Conservation (phyloP, 2,888 invertebrate species). For the Rhamphomyia laevipes region DNA sequence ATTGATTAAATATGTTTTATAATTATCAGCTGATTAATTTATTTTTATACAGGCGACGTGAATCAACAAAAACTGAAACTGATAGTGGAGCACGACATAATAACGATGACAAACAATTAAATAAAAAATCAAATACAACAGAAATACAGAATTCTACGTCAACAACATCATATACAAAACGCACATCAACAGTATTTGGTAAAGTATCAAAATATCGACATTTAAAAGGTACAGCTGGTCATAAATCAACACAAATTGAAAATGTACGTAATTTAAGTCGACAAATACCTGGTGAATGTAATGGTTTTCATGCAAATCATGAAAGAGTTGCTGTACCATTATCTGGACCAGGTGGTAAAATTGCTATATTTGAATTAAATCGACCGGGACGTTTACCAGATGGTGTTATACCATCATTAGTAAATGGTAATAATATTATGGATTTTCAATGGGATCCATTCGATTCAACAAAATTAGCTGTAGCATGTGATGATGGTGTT, state of each 20-base stretch:
- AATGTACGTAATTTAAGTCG: slow-evolving; percentile 83
- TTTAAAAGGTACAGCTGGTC: slow-evolving; percentile 78
- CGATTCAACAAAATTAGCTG: slow-evolving; percentile 62
- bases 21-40: neutral
- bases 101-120: slow-evolving; percentile 42
- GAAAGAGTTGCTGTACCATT: slow-evolving; percentile 82
- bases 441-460: slow-evolving; percentile 96
- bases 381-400: slow-evolving; percentile 66
- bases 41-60: slow-evolving; percentile 46
- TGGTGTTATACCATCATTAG: slow-evolving; percentile 73
- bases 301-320: slow-evolving; percentile 83
- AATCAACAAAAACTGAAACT: slow-evolving; percentile 43
- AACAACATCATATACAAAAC: slow-evolving; percentile 54
- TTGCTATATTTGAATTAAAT: slow-evolving; percentile 73
- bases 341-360: slow-evolving; percentile 80
- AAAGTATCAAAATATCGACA: slow-evolving; percentile 88
- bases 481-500: slow-evolving; percentile 82
- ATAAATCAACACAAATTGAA: slow-evolving; percentile 84
- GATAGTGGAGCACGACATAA: slow-evolving; percentile 27
- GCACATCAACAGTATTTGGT: slow-evolving; percentile 78
- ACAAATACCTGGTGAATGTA: slow-evolving; percentile 88
- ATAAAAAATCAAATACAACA: slow-evolving; percentile 24
- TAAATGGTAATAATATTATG: slow-evolving; percentile 79
- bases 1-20: neutral
- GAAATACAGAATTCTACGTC: slow-evolving; percentile 23